Evolutionary conservation across 92 coral and sea anemone species (phyloP), one percentile per base, ranked within the genome.

Genomic region (Palythoa grandis): DNA sequence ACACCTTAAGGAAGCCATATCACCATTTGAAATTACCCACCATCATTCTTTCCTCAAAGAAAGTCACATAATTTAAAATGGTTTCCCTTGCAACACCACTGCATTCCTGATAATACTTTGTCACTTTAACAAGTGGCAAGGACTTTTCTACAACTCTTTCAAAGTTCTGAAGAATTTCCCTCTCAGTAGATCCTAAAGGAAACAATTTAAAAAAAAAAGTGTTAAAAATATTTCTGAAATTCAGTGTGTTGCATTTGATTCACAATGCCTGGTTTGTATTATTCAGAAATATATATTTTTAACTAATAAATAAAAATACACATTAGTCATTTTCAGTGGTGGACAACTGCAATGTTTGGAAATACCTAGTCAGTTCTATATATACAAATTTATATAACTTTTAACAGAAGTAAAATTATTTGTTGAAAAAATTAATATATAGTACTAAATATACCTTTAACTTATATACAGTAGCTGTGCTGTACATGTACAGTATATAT

Each of bases 161-260:
- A 76, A 88, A 74, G 50, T 88, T 63, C 17, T 84, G 40, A 3
- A 91, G 70, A 37, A 88, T 86, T 38, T 85, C 79, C 35, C 94
- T 88, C 83, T 91, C 91, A 83, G 87, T 67, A 23, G 84, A 91
- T 22, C 94, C 91, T 91, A 66, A 23, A 23, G n/a, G 71, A 4
- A 22, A 66, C 38, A 66, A 17, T 43, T 43, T 43, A 0, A n/a
- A n/a, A 40, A 40, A 40, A 40, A 40, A 40, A 40, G 47, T 40
- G 1, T 40, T 40, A 40, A 40, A 40, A 40, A 40, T 40, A 40
- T 40, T 40, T 40, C 47, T 40, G 47, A 40, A 40, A 40, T 40
- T 40, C 47, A 40, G 47, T 40, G 47, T 40, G 47, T 43, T 43
- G 6, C 50, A 43, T 43, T 43, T 43, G 7, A 43, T 43, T 4